Base-by-base conservation (phyloP, 2,113 vertebrate species). In the Edolisoma coerulescens region DNA sequence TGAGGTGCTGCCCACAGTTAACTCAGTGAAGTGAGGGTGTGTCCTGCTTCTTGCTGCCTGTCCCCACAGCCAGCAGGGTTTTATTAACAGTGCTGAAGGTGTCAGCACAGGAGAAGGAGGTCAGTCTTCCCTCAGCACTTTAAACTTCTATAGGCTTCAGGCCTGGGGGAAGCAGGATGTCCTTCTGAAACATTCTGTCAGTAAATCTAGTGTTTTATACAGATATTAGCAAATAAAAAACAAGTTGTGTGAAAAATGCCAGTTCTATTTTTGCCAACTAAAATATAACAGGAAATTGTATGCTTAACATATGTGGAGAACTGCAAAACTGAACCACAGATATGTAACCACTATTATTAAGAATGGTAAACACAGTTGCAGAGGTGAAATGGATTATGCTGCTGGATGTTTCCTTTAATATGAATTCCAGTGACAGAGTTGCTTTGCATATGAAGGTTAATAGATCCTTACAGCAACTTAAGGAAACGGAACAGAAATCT, bases 251-350 rank as follows among this genome's bases (percentile, higher is more conserved):
- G 86, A 87, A 90, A 93, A 95, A 87, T 57, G 64, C 76, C 86
- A 69, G 69, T 76, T 94, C 86, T 84, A 69, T 90, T 96, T 96
- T 92, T 88, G 85, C 86, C 83, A 95, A 42, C 76, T 93, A 75
- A 92, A 90, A 78, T 78, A 50, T 9, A 81, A 93, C 71, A 96
- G 91, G 93, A 96, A 93, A 92, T 90, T 89, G 88, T 80, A 90
- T 88, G 59, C 60, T 87, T 84, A 96, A 90, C 90, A 92, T 85
- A 97, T 84, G 81, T 73, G 86, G 65, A 52, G 65, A 89, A 60
- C 60, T 78, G 83, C 79, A 92, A 90, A 95, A 81, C 44, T 45
- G 44, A 94, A 84, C 57, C 57, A 79, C 56, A 64, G 82, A 78
- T 89, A 78, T 16, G 64, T 77, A 93, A 84, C 83, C 65, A 64